Conservation (phyloP, 1,140 invertebrate genomes). For the Formica exsecta region DNA sequence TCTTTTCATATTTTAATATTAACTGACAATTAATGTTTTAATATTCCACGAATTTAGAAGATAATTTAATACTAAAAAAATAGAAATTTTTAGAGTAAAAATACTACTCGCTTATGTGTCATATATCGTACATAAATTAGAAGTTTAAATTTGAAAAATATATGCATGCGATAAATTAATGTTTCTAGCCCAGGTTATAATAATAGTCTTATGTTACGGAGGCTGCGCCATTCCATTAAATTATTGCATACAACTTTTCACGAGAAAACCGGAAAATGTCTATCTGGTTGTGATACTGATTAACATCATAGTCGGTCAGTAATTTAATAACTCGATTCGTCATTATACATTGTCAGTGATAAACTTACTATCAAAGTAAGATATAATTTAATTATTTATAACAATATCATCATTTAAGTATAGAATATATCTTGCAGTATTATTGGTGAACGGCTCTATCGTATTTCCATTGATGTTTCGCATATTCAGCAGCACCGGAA, state of each 20-base stretch:
- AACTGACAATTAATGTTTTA: not conserved
- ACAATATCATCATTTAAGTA: conserved; percentile 16
- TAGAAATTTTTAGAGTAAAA: not conserved
- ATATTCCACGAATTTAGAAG: not conserved
- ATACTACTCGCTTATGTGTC: not conserved
- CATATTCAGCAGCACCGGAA: conserved; percentile 28
- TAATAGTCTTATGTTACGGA: conserved; percentile 69
- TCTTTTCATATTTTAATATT: not conserved
- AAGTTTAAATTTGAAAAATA: not conserved
- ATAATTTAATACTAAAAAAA: not conserved
- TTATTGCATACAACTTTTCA: conserved; percentile 72
- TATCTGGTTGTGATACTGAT: conserved; percentile 65
- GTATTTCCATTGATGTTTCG: conserved; percentile 64
- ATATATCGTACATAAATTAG: not conserved
- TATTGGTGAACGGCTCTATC: conserved; percentile 65
- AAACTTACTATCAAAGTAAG: not conserved
- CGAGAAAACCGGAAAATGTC: conserved; percentile 50
- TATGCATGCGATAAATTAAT: conserved; percentile 1
- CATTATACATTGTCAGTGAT: not conserved
- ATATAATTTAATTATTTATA: not conserved
- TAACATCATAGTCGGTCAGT: conserved; percentile 60
- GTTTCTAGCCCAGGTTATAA: conserved; percentile 56
- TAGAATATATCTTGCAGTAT: conserved; percentile 50
- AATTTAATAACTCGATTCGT: not conserved
- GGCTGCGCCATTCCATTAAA: conserved; percentile 62